Conservation (phyloP, 2,888 invertebrate species). For the Drosophila neonasuta region DNA sequence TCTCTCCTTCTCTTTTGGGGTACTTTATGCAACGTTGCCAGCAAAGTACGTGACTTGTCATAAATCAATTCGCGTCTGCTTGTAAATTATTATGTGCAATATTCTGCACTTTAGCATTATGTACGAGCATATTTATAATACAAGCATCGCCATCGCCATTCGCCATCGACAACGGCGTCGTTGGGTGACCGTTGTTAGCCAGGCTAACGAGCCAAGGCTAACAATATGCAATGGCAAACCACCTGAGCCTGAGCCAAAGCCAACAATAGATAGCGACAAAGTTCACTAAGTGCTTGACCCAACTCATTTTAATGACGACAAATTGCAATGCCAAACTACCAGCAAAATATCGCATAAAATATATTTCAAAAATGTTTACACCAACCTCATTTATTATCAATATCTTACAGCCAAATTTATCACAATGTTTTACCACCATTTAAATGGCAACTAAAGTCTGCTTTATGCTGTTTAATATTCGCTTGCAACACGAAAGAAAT, state of each 20-base stretch:
- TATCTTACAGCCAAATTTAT: neutral
- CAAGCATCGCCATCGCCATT: constrained; percentile 2
- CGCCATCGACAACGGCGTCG: neutral
- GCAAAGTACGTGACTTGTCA: constrained; percentile 67
- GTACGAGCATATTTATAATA: constrained; percentile 25
- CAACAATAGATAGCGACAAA: constrained; percentile 51
- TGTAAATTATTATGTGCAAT: constrained; percentile 57
- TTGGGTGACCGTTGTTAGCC: constrained; percentile 16
- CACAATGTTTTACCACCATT: neutral
- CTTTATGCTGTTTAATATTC: neutral
- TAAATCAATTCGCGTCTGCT: constrained; percentile 67
- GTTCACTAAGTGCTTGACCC: constrained; percentile 45
- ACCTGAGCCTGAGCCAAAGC: constrained; percentile 20
- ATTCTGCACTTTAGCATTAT: constrained; percentile 50
- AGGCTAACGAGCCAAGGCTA: constrained; percentile 41
- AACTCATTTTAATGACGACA: constrained; percentile 61
- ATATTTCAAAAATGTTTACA: constrained; percentile 31
- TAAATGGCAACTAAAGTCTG: neutral
- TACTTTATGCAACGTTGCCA: constrained; percentile 8
- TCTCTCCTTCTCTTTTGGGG: neutral
- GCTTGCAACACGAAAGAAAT: too few relatives aligned
- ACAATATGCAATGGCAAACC: constrained; percentile 8
- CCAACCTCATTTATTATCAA: constrained; percentile 3
- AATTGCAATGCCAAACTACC: constrained; percentile 55
- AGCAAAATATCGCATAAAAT: constrained; percentile 22